Base-by-base conservation (phyloP, 2,888 invertebrate species). In the Drosophila bunnanda region DNA sequence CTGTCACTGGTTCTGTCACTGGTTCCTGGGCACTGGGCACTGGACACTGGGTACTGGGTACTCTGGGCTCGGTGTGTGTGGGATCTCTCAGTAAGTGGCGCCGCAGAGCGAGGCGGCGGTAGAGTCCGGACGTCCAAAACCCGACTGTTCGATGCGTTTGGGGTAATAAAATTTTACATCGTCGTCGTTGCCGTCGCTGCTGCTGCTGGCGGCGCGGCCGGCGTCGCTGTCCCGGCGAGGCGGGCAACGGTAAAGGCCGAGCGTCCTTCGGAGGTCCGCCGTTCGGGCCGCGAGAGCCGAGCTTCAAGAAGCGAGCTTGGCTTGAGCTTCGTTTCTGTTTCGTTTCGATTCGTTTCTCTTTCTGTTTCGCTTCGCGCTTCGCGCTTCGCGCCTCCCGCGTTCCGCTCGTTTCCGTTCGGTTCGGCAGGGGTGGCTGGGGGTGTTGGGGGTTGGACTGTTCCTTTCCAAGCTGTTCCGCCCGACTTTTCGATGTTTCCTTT, bases 161-260 rank as follows among this genome's bases (percentile, higher is more conserved):
- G 89, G 86, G 86, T 88, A 89, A 89, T 87, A 87, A 87, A 87
- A 89, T 87, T 89, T 87, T 85, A 89, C 85, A 87, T 87, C 74
- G 89, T 59, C 65, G 15, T 62, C 73, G 89, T 54, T 61, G 15
- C 62, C 34, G 67, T 20, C 44, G 52, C 57, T 39, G 60, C 48
- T 36, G 56, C 48, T 36, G 32, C 36, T 30, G 46, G 3, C 50
- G 9, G 32, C 28, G 22, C 60, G 65, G 56, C 65, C 52, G 25
- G 56, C 76, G 62, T 36, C 53, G 30, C 28, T 39, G 44, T 34
- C 58, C 55, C 0, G 1, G 15, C 44, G n/a, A 28, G 17, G 32
- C 13, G 3, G 8, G 3, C 52, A 36, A 50, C 58, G 55, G 30
- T 30, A 53, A 52, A 52, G 10, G 50, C 34, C 50, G 50, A 52